phyloP scores from a whole-genome alignment of 2,797 vertebrate genomes.

The Ceyx erithaca region DNA sequence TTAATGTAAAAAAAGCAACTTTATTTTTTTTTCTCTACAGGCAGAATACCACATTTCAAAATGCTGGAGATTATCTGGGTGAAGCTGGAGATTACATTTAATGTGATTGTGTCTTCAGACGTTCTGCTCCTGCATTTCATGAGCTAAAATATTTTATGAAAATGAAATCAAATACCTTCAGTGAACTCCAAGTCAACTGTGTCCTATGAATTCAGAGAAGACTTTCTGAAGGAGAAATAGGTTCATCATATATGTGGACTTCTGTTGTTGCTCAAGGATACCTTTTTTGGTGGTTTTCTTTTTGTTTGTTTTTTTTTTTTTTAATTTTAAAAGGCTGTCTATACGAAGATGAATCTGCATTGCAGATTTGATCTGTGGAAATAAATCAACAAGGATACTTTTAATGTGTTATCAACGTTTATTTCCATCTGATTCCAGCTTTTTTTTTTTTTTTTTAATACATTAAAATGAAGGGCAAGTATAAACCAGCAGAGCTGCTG shows the following conservation, averaged over 20 bases:
- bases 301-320: neutral
- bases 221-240: conserved; percentile 47
- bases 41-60: conserved; percentile 62
- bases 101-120: conserved; percentile 54
- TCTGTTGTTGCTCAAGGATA: conserved; percentile 5
- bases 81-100: conserved; percentile 56
- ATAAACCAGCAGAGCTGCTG: conserved; percentile 46
- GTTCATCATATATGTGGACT: neutral
- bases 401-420: neutral
- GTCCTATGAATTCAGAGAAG: conserved; percentile 50
- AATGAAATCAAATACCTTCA: conserved; percentile 41
- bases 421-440: neutral
- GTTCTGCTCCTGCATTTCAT: conserved; percentile 49
- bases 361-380: conserved; percentile 40
- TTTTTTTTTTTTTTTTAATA: neutral
- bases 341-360: neutral
- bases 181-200: neutral
- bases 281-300: neutral
- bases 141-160: conserved; percentile 51
- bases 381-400: conserved; percentile 45
- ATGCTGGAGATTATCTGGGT: conserved; percentile 67
- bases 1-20: neutral
- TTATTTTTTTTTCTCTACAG: conserved; percentile 57
- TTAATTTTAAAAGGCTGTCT: neutral
- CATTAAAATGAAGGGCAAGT: conserved; percentile 53